Conservation (phyloP, 2,797 vertebrate species). For the Staurois parvus region DNA sequence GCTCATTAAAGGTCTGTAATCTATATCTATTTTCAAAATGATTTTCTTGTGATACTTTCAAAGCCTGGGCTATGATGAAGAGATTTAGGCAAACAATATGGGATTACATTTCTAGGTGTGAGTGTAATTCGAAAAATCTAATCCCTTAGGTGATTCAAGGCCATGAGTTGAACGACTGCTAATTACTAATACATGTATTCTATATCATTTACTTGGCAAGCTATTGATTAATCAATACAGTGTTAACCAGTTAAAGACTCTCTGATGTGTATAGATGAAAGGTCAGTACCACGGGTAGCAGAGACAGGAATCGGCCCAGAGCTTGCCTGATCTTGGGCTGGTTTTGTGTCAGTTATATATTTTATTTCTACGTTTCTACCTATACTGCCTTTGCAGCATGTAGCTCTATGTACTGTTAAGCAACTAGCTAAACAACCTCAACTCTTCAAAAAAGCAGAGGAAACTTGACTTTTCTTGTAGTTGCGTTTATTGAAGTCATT, state of each 20-base stretch:
- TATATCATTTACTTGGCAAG: constrained; percentile 1
- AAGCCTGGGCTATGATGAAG: not conserved
- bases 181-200: constrained; percentile 25
- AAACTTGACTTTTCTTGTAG: too few relatives aligned
- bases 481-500: too few relatives aligned
- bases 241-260: constrained; percentile 18
- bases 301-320: not conserved
- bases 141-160: constrained; percentile 10
- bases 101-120: constrained; percentile 6
- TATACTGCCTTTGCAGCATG: too few relatives aligned
- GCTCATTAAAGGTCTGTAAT: constrained; percentile 33
- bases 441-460: too few relatives aligned
- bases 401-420: too few relatives aligned
- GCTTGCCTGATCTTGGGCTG: not conserved
- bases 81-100: constrained; percentile 6
- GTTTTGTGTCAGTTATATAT: not conserved
- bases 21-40: constrained; percentile 11
- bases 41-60: constrained; percentile 9
- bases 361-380: too few relatives aligned
- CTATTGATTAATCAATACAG: constrained; percentile 33
- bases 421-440: too few relatives aligned
- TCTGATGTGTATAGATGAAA: not conserved
- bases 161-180: constrained; percentile 12
- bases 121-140: constrained; percentile 31
- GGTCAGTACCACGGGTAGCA: not conserved